A percentile compares a stretch with the other conserved stretches of the same genome.
Conservation (phyloP, 2,888 invertebrate genomes). For the Troilus luridus region DNA sequence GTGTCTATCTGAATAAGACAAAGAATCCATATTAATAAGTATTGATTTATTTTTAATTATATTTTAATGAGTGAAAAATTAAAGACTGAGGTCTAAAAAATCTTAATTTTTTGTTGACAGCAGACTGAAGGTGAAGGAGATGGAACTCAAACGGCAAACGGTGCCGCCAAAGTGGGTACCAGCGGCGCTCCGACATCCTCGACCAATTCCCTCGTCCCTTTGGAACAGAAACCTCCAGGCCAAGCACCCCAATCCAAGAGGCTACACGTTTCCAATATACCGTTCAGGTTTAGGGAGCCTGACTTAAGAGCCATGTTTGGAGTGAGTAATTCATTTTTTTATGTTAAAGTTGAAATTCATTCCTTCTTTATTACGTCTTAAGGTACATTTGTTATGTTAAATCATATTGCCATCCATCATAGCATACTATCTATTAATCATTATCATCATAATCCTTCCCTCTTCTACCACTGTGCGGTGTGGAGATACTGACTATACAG, state of each 20-base stretch:
- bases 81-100: background rate
- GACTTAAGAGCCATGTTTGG: conserved; percentile 98
- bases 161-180: conserved; percentile 52
- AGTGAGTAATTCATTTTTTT: conserved; percentile 78
- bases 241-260: conserved; percentile 84
- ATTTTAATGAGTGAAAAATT: background rate
- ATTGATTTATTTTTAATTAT: too few relatives aligned
- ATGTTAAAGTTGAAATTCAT: background rate
- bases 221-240: conserved; percentile 68
- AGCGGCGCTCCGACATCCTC: conserved; percentile 65
- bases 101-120: conserved; percentile 52
- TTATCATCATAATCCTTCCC: too few relatives aligned
- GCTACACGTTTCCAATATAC: conserved; percentile 99
- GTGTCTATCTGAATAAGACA: background rate
- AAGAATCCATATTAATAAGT: background rate
- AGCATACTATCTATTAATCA: too few relatives aligned
- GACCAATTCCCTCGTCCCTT: conserved; percentile 62
- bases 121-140: conserved; percentile 62
- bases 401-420: too few relatives aligned
- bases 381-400: background rate
- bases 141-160: conserved; percentile 39
- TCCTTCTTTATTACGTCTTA: too few relatives aligned
- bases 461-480: too few relatives aligned
- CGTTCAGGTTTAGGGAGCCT: conserved; percentile 98
- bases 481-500: too few relatives aligned